Evolutionary conservation across 2,113 vertebrate species (phyloP), one percentile per base, ranked within the genome.

Genomic region (Sapayoa aenigma): DNA sequence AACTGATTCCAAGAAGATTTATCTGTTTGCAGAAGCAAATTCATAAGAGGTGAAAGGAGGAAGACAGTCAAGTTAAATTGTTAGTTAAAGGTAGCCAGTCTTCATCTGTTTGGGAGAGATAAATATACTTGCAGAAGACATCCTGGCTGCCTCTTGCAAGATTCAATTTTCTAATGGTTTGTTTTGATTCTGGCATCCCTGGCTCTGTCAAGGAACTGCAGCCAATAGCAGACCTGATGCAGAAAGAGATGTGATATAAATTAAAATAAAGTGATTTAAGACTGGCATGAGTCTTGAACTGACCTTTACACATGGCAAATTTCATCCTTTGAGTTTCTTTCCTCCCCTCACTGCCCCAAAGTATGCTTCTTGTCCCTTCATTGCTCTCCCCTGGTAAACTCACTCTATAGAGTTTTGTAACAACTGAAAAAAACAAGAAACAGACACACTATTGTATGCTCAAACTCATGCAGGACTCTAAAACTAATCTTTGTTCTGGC

Each of bases 401-500:
- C 33, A 39, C 23, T 84, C 77, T n/a, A 6, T 24, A 16, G 78
- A 80, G 58, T 87, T 94, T 87, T 87, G 81, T 82, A 85, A 72
- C 35, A 90, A 78, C 31, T 50, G 86, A 77, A 91, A 83, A 83
- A 86, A 92, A 35, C 65, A 90, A 94, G 95, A 88, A 95, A 96
- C 95, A 96, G 92, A 78, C 89, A 78, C 18, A 4, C 78, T 75
- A 82, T 95, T 96, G 91, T 96, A 47, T n/a, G 42, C 65, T 89
- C 58, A 77, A 80, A 47, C 71, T 91, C 67, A 82, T 59, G 59
- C 39, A 87, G 71, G 62, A 90, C 65, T 90, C 79, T 79, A 55
- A 90, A 95, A 71, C 85, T 93, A 89, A 83, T 94, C 88, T 95
- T 95, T 95, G 92, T 53, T 93, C 94, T 97, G 91, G 93, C n/a